Conservation (phyloP, 2,888 invertebrate species). For the Aspidapion aeneum region DNA sequence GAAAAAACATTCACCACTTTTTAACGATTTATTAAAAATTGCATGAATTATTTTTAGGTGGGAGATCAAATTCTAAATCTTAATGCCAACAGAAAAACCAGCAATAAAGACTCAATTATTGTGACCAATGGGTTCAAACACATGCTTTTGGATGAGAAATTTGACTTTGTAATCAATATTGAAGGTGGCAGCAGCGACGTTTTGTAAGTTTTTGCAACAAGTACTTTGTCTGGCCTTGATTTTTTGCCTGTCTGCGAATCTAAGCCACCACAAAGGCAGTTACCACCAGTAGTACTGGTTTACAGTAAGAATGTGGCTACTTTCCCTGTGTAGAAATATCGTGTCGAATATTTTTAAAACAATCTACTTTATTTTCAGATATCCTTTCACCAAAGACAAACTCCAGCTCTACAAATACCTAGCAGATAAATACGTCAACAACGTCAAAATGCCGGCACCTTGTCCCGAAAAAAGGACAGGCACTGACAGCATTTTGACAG, state of each 20-base stretch:
- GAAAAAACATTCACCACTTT: too few relatives aligned
- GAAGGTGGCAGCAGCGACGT: conserved; percentile 70
- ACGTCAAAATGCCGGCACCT: conserved; percentile 43
- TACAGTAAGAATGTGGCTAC: too few relatives aligned
- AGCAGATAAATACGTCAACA: conserved; percentile 49
- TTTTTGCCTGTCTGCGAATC: neutral
- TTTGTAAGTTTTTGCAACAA: conserved; percentile 36
- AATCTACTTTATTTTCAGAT: conserved; percentile 27
- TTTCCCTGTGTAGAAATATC: neutral
- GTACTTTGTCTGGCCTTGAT: neutral
- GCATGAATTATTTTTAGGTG: conserved; percentile 43
- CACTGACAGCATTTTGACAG: conserved; percentile 54
- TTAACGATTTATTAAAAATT: too few relatives aligned
- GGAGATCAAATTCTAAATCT: conserved; percentile 60
- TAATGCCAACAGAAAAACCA: conserved; percentile 44
- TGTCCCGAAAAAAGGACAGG: conserved; percentile 42
- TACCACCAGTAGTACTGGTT: too few relatives aligned
- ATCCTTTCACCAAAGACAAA: conserved; percentile 36
- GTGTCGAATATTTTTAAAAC: neutral
- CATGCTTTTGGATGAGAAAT: conserved; percentile 62
- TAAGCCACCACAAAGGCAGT: too few relatives aligned
- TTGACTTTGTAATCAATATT: conserved; percentile 69
- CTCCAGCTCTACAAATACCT: conserved; percentile 50
- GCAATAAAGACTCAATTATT: conserved; percentile 48
- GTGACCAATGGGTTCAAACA: conserved; percentile 59